Evolutionary conservation across 2,888 invertebrate genomes (phyloP), one percentile per base, ranked within the genome.

Genomic region (Sinhomidia bicolor): DNA sequence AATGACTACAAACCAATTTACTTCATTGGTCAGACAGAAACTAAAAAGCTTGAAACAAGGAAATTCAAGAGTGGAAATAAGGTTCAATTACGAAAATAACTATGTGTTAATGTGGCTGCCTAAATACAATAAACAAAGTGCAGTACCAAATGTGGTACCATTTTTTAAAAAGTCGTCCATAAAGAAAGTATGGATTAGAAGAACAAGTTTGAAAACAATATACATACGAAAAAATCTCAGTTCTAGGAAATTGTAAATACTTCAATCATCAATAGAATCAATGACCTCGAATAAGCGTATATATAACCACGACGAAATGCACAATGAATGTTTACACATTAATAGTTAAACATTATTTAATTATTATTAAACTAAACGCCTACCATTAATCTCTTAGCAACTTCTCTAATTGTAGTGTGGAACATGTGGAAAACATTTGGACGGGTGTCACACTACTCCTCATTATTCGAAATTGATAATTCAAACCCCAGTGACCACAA

Each of bases 391-490:
- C 84, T 85, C 71, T 74, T 74, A 85, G 14, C 41, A 78, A 68
- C 57, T 68, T 54, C 68, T 41, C 68, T 41, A 36, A 41, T n/a
- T 57, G 41, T 54, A 47, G 78, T 84, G 88, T 83, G 83, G 88
- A 83, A 79, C 79, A 65, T 79, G 83, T 88, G 88, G 88, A 88
- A 88, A 88, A 84, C 84, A 84, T 71, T 79, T 88, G 88, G 88
- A 88, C 84, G 88, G 88, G 83, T 84, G 68, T 83, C 88, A 82
- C n/a, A 41, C 79, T 57, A 41, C 41, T 60, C 47, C 23, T 78
- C 57, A 85, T 26, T 82, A 36, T 79, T 78, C 71, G 84, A 84
- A 79, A 74, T 51, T 23, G 44, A 41, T 10, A n/a, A 47, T 54
- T 51, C 23, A 85, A 62, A 71, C 80, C 86, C 60, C 60, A 76